Percentiles rank a stretch among this genome's conserved stretches.
Evolutionary conservation across 2,888 invertebrate species (phyloP).

Genomic region (Acronicta leporina): DNA sequence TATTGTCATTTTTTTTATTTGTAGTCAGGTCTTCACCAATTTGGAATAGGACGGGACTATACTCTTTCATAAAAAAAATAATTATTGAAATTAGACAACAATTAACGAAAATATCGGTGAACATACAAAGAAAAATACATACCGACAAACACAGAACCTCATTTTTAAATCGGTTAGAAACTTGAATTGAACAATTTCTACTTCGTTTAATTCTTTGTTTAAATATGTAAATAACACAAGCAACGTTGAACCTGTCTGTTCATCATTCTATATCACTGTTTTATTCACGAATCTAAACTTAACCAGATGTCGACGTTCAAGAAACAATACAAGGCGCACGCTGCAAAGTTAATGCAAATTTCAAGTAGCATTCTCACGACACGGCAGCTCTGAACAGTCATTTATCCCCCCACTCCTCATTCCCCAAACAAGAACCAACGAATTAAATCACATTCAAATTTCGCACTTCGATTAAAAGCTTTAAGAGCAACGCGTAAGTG

Average conservation of each 20-base stretch:
- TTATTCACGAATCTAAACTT: conserved; percentile 47
- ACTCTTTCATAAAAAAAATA: too few species aligned
- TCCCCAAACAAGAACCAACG: conserved; percentile 72
- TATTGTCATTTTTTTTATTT: too few species aligned
- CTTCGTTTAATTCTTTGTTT: background rate
- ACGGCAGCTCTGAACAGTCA: conserved; percentile 66
- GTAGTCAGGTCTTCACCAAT: too few species aligned
- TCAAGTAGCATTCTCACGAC: conserved; percentile 67
- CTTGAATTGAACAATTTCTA: background rate
- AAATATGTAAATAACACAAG: conserved; percentile 9
- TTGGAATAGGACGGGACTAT: too few species aligned
- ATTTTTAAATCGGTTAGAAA: too few species aligned
- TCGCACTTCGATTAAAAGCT: conserved; percentile 87
- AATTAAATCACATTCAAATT: conserved; percentile 87
- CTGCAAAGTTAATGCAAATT: conserved; percentile 79
- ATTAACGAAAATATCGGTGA: too few species aligned
- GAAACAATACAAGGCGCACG: conserved; percentile 57
- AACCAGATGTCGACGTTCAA: conserved; percentile 55
- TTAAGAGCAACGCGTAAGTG: conserved; percentile 83
- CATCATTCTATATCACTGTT: conserved; percentile 24
- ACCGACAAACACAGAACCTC: too few species aligned
- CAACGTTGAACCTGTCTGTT: conserved; percentile 1
- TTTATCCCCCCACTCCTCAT: conserved; percentile 52
- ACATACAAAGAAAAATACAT: too few species aligned
- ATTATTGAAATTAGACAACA: too few species aligned